Evolutionary conservation across 2,113 vertebrate genomes (phyloP).

Genomic region (Tichodroma muraria): DNA sequence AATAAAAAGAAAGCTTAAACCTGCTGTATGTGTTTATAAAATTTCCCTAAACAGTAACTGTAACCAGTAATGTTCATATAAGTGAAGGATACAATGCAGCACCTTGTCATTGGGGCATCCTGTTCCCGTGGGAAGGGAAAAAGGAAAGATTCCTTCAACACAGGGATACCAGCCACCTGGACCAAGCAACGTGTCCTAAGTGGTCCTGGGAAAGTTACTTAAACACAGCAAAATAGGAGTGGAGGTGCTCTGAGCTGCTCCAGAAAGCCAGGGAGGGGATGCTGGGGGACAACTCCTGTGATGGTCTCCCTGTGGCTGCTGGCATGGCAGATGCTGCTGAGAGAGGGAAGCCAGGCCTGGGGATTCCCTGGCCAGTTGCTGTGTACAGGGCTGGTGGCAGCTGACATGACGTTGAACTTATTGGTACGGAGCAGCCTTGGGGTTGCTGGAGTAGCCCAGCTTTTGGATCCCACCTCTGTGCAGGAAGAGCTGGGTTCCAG

Average conservation of each 20-base stretch:
- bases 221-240: background rate
- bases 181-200: background rate
- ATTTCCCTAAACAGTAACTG: background rate
- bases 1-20: background rate
- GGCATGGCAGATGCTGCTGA: background rate
- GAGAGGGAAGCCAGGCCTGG: background rate
- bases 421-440: background rate
- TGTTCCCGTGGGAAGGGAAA: slow-evolving; percentile 10
- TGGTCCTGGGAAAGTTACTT: background rate
- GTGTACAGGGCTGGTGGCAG: background rate
- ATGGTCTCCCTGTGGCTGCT: background rate
- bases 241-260: background rate
- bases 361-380: background rate
- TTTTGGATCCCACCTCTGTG: background rate
- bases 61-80: background rate
- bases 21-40: background rate
- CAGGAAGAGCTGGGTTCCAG: background rate
- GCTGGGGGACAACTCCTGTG: background rate
- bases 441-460: background rate
- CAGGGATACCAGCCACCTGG: background rate
- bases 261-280: background rate
- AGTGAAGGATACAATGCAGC: background rate
- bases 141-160: background rate
- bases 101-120: background rate
- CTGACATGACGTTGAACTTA: background rate